phyloP scores from a whole-genome alignment of 2,888 invertebrate genomes.

The Himalopsyche anomala region DNA sequence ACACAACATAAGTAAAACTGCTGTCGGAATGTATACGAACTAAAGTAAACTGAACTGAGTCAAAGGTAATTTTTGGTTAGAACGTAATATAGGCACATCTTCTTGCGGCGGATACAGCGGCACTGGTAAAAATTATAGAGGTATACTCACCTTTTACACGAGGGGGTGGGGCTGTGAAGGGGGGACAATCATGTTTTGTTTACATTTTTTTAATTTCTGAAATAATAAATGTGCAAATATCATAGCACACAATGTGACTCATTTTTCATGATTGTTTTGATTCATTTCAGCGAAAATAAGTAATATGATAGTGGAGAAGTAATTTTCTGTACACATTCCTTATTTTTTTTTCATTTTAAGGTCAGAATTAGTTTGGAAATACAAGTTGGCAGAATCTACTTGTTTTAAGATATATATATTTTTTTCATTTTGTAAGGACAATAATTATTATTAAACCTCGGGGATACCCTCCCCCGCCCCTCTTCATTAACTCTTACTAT shows the following conservation, averaged over 20 bases:
- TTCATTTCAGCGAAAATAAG: no score
- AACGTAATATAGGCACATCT: not conserved
- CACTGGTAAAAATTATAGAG: not conserved
- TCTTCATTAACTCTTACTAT: no score
- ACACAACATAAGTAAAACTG: not conserved
- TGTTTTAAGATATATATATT: no score
- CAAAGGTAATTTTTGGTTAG: not conserved
- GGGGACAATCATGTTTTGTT: conserved; percentile 3
- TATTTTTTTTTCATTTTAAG: no score
- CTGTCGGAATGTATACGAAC: conserved; percentile 11
- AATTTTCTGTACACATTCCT: no score
- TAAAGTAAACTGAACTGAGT: not conserved
- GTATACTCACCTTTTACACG: not conserved
- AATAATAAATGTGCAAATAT: not conserved
- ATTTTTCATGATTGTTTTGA: no score
- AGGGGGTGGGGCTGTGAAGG: not conserved
- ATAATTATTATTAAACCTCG: no score
- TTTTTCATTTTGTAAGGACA: no score
- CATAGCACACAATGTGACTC: not conserved
- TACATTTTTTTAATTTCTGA: conserved; percentile 1
- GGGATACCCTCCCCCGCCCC: no score
- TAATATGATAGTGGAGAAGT: no score
- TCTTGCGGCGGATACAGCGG: not conserved
- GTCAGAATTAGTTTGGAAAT: no score
- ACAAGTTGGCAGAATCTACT: no score